These are phyloP conservation scores for Ceyx melanurus DNA, from an alignment of 2,113 vertebrate species.

Conservation along the genomic window DNA sequence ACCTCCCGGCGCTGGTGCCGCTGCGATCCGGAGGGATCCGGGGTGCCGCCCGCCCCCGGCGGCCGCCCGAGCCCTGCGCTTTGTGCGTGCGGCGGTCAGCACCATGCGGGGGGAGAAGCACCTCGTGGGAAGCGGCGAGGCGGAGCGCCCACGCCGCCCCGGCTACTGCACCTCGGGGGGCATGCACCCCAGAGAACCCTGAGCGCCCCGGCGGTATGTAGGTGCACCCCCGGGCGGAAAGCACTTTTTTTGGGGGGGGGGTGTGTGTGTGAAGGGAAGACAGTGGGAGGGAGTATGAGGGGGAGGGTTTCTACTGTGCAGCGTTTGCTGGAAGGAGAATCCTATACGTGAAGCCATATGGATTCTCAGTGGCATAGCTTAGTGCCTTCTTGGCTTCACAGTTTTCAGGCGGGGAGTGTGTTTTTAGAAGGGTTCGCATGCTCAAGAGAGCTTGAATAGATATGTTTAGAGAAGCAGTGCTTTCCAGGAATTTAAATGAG, in stretches of 20 bases:
- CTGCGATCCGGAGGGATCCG: not conserved
- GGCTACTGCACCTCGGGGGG: not conserved
- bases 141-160: not conserved
- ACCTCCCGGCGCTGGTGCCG: not conserved
- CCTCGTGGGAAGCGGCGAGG: not conserved
- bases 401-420: slow-evolving; percentile 17
- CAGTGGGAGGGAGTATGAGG: not conserved
- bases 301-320: not conserved
- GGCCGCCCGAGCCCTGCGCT: not conserved
- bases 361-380: not conserved
- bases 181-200: not conserved
- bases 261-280: rapidly evolving
- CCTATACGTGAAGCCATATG: not conserved
- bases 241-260: not conserved
- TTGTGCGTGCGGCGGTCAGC: not conserved
- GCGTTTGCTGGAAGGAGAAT: not conserved
- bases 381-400: not conserved
- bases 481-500: slow-evolving; percentile 81
- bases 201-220: not conserved
- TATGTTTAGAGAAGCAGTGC: slow-evolving; percentile 53
- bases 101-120: slow-evolving; percentile 1
- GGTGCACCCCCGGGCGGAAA: not conserved
- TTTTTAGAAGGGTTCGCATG: not conserved
- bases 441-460: slow-evolving; percentile 33
- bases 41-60: not conserved